Conservation (phyloP, 2,797 vertebrate genomes). For the Lithobates pipiens region DNA sequence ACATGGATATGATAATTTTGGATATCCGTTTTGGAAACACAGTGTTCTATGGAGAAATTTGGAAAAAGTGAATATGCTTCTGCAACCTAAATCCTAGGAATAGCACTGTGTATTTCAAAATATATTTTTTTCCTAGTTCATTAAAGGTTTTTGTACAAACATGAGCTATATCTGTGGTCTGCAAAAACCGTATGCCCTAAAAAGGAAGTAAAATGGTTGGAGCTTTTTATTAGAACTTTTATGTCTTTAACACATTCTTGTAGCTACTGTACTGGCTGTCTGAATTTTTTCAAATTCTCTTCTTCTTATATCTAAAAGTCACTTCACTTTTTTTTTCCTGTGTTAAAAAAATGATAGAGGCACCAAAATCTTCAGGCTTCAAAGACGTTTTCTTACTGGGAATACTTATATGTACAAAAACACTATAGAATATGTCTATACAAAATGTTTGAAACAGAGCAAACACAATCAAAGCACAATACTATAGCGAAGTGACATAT, state of each 20-base stretch:
- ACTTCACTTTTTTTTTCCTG: neutral
- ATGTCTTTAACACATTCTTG: conserved; percentile 42
- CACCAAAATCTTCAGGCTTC: neutral
- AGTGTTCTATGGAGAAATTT: conserved; percentile 37
- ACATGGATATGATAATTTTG: conserved; percentile 34
- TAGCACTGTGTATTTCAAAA: conserved; percentile 36
- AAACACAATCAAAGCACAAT: no score
- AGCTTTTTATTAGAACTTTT: conserved; percentile 26
- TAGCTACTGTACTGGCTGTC: conserved; percentile 45
- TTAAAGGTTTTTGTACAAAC: conserved; percentile 48
- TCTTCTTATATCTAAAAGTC: neutral
- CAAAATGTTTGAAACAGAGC: no score
- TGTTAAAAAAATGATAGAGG: neutral
- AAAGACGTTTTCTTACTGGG: neutral
- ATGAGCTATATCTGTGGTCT: conserved; percentile 44
- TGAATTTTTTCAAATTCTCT: conserved; percentile 25
- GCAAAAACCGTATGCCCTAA: conserved; percentile 36
- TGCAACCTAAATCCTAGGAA: conserved; percentile 32
- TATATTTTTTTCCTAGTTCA: conserved; percentile 38
- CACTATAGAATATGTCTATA: no score
- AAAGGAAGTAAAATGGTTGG: conserved; percentile 49
- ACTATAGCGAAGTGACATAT: no score
- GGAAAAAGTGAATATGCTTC: conserved; percentile 51
- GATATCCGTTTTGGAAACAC: conserved; percentile 42
- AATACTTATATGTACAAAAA: neutral